Evolutionary conservation across 2,797 vertebrate species (phyloP), one percentile per base, ranked within the genome.

Genomic region (Netta rufina): DNA sequence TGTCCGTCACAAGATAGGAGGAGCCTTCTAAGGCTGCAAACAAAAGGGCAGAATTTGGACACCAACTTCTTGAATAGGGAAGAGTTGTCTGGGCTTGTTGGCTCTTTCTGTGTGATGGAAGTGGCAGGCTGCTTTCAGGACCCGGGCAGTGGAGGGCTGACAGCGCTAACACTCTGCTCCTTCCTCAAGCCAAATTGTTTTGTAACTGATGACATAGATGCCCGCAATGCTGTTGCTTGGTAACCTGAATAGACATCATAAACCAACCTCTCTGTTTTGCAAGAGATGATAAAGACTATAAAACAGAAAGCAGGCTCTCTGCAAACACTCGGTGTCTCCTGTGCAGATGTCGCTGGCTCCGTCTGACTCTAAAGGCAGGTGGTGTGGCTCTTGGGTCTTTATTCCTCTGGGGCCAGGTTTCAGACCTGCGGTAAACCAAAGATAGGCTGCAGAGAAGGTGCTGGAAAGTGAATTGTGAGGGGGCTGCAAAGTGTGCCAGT

Each of bases 161-260:
- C 30, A 39, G 32, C 36, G 14, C 30, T 43, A 51, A 33, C 38
- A 11, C 49, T n/a, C 65, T 62, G 39, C 32, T 70, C 78, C 27
- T 67, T 74, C 36, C 36, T 7, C 61, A 89, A 83, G 7, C 14
- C 2, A 10, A 33, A 8, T 4, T 6, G 82, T 92, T 83, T 69
- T 62, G 27, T 75, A 60, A 39, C 38, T 87, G 82, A 25, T 91
- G 87, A 56, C 87, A 56, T 8, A 70, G n/a, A 60, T 58, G 73
- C 27, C 76, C 1, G 0, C 76, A 57, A 30, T 73, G 64, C 60
- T 73, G 74, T 95, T 95, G 77, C 92, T 87, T 89, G 87, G 89
- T 74, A 89, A 92, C 84, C 62, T 69, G 74, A 87, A 69, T 12
- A 83, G 78, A 45, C 69, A 41, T 27, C 86, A 77, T 91, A 83